Evolutionary conservation across 2,888 invertebrate genomes (phyloP).

Genomic region (Urechis unicinctus): DNA sequence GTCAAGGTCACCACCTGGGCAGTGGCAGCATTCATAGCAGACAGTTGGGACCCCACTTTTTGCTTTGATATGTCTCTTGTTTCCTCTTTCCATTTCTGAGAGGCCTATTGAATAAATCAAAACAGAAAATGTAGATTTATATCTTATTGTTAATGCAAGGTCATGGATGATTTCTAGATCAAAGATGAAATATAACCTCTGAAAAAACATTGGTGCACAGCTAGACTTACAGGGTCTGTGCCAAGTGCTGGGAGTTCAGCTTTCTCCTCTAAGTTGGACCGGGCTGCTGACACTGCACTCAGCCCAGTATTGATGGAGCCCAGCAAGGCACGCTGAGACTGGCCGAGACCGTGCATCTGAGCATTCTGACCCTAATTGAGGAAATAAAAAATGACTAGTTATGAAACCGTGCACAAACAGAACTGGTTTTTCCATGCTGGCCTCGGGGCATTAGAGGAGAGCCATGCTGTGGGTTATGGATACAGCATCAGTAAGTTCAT

Average conservation of each 20-base stretch:
- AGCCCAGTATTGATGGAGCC: conserved; percentile 85
- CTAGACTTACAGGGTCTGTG: conserved; percentile 44
- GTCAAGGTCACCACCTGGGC: conserved; percentile 92
- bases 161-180: too few species aligned
- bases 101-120: conserved; percentile 54
- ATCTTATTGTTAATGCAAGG: too few species aligned
- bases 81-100: conserved; percentile 88
- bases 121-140: too few species aligned
- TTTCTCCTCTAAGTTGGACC: conserved; percentile 61
- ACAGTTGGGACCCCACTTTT: conserved; percentile 91
- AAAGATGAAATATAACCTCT: too few species aligned
- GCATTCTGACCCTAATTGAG: conserved; percentile 66
- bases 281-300: conserved; percentile 79
- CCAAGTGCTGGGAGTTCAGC: conserved; percentile 59
- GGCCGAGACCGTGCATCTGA: conserved; percentile 56
- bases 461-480: too few species aligned
- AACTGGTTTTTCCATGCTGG: too few species aligned
- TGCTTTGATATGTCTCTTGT: conserved; percentile 92
- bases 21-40: conserved; percentile 98
- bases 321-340: conserved; percentile 82
- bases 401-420: not conserved
- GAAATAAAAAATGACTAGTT: not conserved
- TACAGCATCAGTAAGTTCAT: too few species aligned
- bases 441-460: too few species aligned
- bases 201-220: too few species aligned